A percentile compares a stretch with the other conserved stretches of the same genome.
Evolutionary conservation across 2,888 invertebrate species (phyloP).

Genomic region (Aproaerema taeniolella): DNA sequence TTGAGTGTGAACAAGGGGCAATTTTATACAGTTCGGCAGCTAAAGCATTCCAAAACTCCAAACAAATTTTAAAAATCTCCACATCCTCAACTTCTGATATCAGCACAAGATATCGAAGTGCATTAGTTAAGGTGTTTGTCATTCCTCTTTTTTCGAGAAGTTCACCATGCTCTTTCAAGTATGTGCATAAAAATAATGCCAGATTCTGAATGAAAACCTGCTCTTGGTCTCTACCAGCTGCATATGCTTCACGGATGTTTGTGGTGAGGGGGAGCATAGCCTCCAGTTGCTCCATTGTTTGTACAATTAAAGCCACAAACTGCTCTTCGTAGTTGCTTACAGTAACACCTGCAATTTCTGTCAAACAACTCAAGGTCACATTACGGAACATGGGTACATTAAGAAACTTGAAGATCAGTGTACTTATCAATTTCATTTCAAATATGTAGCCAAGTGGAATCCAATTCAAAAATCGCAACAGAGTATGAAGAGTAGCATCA

Average conservation of each 20-base stretch:
- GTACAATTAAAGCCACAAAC: conserved; percentile 92
- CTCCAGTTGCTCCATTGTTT: conserved; percentile 95
- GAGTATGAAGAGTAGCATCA: conserved; percentile 96
- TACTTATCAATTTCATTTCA: conserved; percentile 97
- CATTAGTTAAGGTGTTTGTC: conserved; percentile 87
- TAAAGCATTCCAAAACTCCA: conserved; percentile 98
- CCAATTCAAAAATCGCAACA: conserved; percentile 98
- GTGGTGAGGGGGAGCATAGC: conserved; percentile 94
- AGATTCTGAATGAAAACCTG: conserved; percentile 99
- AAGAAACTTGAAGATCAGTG: conserved; percentile 96
- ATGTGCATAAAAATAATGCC: conserved; percentile 97
- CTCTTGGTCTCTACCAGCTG: conserved; percentile 95
- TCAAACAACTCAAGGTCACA: conserved; percentile 97
- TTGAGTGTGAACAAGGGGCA: conserved; percentile 81
- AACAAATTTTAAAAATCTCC: conserved; percentile 99
- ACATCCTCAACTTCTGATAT: conserved; percentile 99
- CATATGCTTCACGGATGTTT: conserved; percentile 96
- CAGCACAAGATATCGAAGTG: conserved; percentile 90
- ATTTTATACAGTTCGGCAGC: conserved; percentile 95
- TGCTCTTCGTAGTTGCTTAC: conserved; percentile 94
- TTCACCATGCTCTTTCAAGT: conserved; percentile 96
- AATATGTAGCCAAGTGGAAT: conserved; percentile 99
- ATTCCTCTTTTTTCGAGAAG: conserved; percentile 90
- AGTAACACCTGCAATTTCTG: conserved; percentile 97
- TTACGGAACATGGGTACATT: conserved; percentile 98